Evolutionary conservation across 2,797 vertebrate species (phyloP).

Genomic region (Lepus townsendii): DNA sequence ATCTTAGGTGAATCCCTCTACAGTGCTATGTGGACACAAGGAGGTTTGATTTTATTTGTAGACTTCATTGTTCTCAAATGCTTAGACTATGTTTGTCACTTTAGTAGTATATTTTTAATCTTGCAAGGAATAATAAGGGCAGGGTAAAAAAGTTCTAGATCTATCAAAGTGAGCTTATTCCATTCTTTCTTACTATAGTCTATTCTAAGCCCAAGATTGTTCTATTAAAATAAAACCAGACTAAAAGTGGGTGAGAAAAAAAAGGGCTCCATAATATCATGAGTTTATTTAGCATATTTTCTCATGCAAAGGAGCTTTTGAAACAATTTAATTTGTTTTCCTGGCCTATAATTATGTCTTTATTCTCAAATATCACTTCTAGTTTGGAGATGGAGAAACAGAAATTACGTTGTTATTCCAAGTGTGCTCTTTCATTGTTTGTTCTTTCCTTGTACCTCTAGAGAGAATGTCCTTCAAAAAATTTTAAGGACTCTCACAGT

Average conservation of each 20-base stretch:
- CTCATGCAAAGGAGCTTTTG: neutral
- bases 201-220: neutral
- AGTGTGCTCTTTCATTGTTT: neutral
- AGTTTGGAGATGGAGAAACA: neutral
- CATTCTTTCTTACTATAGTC: neutral
- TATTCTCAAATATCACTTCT: neutral
- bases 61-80: neutral
- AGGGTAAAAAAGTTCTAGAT: neutral
- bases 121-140: neutral
- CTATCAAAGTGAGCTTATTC: neutral
- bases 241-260: neutral
- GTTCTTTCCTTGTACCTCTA: neutral
- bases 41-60: neutral
- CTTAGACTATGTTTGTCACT: neutral
- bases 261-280: neutral
- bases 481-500: neutral
- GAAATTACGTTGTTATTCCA: neutral
- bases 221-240: neutral
- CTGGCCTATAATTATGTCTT: neutral
- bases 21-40: rapidly evolving
- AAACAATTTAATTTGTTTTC: neutral
- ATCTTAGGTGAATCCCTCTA: neutral
- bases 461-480: neutral
- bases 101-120: neutral
- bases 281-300: neutral